Conservation (phyloP, 2,888 invertebrate species). For the Xestia ashworthii region DNA sequence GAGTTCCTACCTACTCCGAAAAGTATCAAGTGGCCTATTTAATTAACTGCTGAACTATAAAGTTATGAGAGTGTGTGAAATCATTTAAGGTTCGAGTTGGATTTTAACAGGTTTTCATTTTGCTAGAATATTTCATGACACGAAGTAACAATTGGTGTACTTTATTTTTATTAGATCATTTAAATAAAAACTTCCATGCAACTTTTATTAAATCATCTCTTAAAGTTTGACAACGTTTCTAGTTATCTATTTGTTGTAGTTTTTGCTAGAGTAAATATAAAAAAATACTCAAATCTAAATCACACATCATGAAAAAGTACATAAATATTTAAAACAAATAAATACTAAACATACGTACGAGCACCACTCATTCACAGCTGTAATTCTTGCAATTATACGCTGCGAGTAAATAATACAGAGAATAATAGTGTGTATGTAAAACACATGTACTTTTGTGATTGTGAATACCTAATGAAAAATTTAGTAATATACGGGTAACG, state of each 20-base stretch:
- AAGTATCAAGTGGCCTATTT: conserved; percentile 11
- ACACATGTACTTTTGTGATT: conserved; percentile 49
- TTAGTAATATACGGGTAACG: conserved; percentile 65
- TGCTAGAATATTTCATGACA: not conserved
- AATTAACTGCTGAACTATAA: not conserved
- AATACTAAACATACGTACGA: not conserved
- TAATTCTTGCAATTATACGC: conserved; percentile 18
- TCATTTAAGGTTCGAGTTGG: not conserved
- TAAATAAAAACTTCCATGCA: not conserved
- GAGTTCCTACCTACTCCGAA: not conserved
- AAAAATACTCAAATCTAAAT: not conserved
- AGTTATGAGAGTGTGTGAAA: conserved; percentile 11
- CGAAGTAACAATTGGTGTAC: not conserved
- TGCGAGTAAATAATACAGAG: conserved; percentile 8
- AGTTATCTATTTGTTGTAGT: not conserved
- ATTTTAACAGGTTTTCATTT: not conserved
- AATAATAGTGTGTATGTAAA: conserved; percentile 38
- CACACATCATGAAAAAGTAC: not conserved
- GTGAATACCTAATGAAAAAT: conserved; percentile 70
- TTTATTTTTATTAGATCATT: not conserved
- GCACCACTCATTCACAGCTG: conserved; percentile 8
- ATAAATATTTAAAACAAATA: not conserved
- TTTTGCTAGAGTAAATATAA: not conserved
- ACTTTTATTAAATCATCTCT: conserved; percentile 2
- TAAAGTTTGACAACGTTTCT: not conserved